Evolutionary conservation across 2,113 vertebrate genomes (phyloP), one percentile per base, ranked within the genome.

Genomic region (Antennarius striatus): DNA sequence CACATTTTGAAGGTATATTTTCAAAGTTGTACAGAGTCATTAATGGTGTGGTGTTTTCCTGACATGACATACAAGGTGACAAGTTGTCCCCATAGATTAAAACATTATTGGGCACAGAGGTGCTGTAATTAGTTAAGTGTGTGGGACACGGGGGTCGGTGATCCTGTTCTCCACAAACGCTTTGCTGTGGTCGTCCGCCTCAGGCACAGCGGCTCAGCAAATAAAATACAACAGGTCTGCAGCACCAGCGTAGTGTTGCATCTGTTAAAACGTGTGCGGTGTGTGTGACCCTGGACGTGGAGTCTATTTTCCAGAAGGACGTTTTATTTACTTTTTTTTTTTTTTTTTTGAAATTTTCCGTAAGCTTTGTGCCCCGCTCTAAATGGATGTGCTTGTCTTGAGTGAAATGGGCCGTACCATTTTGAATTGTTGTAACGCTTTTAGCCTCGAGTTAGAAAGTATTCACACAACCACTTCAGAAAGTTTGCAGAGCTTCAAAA

Each of bases 191-290:
- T 36, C 7, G 32, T 7, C 32, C 7, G 32, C 32, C 83, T 85
- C 85, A 80, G 71, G 72, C 87, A 87, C 80, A 68, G 7, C 32
- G 4, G 32, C 75, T 75, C 56, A 36, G 62, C 79, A 76, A 87
- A 89, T 86, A 85, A 68, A 77, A 79, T 62, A 74, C 70, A 85
- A 86, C 67, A 72, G 71, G 77, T 88, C 77, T 80, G 68, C 82
- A 87, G 68, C 77, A 73, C 56, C 77, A 75, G 22, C 22, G 22
- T 36, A 3, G 2, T 5, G 32, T 1, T 36, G 32, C 22, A 22
- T 90, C 77, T 79, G 88, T 86, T 88, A 88, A 87, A 92, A 89
- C 87, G 88, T 89, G 90, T 83, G 86, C 73, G 2, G 55, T 71
- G 80, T 77, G 81, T 56, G 10, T 68, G 45, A 79, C 46, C 67